Evolutionary conservation across 2,113 vertebrate species (phyloP), one percentile per base, ranked within the genome.

Genomic region (Epinephelus lanceolatus): DNA sequence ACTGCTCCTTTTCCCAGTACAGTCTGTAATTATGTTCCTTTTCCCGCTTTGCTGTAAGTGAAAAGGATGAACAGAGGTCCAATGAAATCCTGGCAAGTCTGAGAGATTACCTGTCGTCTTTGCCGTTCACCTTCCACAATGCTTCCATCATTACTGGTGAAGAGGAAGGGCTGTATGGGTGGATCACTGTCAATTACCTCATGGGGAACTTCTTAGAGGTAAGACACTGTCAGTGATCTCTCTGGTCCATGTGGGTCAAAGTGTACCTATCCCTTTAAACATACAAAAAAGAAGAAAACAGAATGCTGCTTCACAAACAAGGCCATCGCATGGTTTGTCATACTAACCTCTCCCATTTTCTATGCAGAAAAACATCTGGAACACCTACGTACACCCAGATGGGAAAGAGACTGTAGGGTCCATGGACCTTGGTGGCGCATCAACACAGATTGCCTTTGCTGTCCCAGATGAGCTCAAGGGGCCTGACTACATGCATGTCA

Each of bases 111-210:
- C 96, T 99, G 88, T 87, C 89, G 76, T 90, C 94, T 75, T 95
- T 97, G 87, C 96, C 97, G 76, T 98, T 98, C 92, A 88, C 92
- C 63, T 99, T 99, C 94, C 96, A 96, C 92, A 97, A 96, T 73
- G 97, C 96, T 30, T 96, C 97, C 65, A 97, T 99, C 94, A 96
- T 99, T 91, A 96, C 96, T 65, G 98, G 97, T 75, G 95, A 97
- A 90, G 97, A 99, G 82, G 97, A 99, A 94, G 98, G 98, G 56
- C 92, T 99, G 30, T 99, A 98, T 81, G 98, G 98, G 83, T 99
- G 98, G 98, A 96, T 99, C 93, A 98, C 98, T 1, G 97, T 97
- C 95, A 99, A 99, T 96, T 99, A 99, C 95, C 95, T 99, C 93
- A 96, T 95, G 96, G 98, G 96, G 40, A 98, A 98, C 93, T 97